Conservation (phyloP, 30 jellyfish, hydroid and myxozoan species). For the Hydra vulgaris region DNA sequence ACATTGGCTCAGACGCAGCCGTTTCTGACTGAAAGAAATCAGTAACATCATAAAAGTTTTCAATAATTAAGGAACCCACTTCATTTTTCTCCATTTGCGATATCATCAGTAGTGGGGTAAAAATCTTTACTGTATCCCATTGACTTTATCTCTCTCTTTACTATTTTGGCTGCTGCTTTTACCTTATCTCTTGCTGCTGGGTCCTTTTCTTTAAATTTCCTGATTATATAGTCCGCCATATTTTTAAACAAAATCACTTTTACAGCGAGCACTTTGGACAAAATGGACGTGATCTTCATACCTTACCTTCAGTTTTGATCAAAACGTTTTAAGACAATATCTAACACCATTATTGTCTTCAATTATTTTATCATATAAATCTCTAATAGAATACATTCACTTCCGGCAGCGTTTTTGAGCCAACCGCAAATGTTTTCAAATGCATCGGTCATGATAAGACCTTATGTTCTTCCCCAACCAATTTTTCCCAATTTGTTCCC, state of each 20-base stretch:
- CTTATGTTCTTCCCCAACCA: conserved; percentile 46
- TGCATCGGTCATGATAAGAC: conserved; percentile 15
- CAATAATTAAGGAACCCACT: too few species aligned
- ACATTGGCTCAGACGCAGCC: too few species aligned
- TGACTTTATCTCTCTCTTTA: conserved; percentile 24
- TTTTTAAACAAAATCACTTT: conserved; percentile 34
- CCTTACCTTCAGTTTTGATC: conserved; percentile 22
- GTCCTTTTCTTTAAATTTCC: conserved; percentile 13
- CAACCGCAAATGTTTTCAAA: conserved; percentile 24
- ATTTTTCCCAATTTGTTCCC: conserved; percentile 1
- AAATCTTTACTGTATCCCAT: not conserved
- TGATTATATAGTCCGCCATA: conserved; percentile 35
- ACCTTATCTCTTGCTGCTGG: conserved; percentile 28
- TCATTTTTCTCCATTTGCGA: too few species aligned
- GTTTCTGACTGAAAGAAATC: too few species aligned
- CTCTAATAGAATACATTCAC: conserved; percentile 34
- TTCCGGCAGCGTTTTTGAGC: conserved; percentile 28
- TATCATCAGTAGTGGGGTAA: too few species aligned
- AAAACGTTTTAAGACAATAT: conserved; percentile 14
- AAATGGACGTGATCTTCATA: conserved; percentile 38
- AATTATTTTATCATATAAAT: conserved; percentile 8
- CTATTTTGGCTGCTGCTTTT: conserved; percentile 44
- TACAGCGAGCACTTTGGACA: conserved; percentile 30
- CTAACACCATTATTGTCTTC: conserved; percentile 18
- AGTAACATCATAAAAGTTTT: too few species aligned